A percentile compares a stretch with the other conserved stretches of the same genome.
These are phyloP conservation scores for Gandaritis pyraliata DNA, from an alignment of 2,888 invertebrate genomes.

Conservation along the genomic window DNA sequence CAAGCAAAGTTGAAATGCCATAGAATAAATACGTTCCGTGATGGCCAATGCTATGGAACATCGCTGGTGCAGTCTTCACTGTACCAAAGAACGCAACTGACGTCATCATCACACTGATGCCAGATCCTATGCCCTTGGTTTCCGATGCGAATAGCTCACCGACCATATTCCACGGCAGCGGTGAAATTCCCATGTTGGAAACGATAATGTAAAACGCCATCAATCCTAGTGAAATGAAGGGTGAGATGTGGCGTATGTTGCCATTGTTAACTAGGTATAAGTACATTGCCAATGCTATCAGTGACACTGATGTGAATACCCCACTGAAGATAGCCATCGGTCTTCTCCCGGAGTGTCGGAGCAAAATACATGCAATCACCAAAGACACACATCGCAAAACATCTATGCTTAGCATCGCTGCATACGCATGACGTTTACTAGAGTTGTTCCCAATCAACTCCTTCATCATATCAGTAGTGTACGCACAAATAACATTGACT, in stretches of 20 bases:
- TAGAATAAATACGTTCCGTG: slow-evolving; percentile 86
- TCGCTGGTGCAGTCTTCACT: slow-evolving; percentile 87
- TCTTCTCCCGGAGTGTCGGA: slow-evolving; percentile 85
- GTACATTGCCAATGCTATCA: slow-evolving; percentile 81
- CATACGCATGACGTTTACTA: slow-evolving; percentile 80
- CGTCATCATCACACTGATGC: slow-evolving; percentile 86
- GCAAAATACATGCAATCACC: slow-evolving; percentile 83
- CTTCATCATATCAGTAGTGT: slow-evolving; percentile 87
- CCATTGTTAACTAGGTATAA: slow-evolving; percentile 66
- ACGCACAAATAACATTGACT: slow-evolving; percentile 88
- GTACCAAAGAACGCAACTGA: slow-evolving; percentile 87
- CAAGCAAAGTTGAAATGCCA: slow-evolving; percentile 84
- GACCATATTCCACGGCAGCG: slow-evolving; percentile 90
- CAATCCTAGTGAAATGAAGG: slow-evolving; percentile 75
- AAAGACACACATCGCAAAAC: slow-evolving; percentile 85
- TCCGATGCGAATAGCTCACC: slow-evolving; percentile 89
- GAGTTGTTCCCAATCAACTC: slow-evolving; percentile 80
- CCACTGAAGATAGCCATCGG: slow-evolving; percentile 87
- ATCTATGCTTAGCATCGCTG: slow-evolving; percentile 87
- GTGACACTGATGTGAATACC: slow-evolving; percentile 83
- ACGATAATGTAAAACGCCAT: slow-evolving; percentile 85
- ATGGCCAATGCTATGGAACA: slow-evolving; percentile 83
- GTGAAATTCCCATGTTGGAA: slow-evolving; percentile 85
- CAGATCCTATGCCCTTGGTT: slow-evolving; percentile 87
- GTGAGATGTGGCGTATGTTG: slow-evolving; percentile 57